phyloP scores from a whole-genome alignment of 2,888 invertebrate species.

The Heliconius aoede region DNA sequence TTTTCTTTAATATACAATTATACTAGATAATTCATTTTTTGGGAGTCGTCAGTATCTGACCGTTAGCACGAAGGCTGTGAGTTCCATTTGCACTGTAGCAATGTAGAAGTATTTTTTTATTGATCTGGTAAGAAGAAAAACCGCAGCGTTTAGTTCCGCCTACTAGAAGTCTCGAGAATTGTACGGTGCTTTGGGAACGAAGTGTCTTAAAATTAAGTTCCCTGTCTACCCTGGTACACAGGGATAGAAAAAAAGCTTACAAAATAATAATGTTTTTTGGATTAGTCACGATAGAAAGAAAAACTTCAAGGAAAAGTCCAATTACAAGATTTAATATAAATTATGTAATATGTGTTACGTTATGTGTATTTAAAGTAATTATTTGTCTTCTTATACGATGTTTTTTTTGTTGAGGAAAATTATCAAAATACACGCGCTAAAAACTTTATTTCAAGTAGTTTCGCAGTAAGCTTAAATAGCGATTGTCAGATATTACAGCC shows the following conservation, averaged over 20 bases:
- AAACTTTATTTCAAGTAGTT: constrained; percentile 11
- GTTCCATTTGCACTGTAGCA: not conserved
- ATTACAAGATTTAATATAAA: no score
- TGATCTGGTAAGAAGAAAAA: no score
- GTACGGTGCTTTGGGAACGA: no score
- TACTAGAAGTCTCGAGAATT: no score
- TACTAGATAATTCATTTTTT: not conserved
- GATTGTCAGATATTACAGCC: constrained; percentile 37
- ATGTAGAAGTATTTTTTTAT: no score
- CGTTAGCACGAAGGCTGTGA: not conserved
- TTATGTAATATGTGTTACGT: no score
- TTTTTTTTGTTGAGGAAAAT: not conserved
- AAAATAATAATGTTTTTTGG: no score
- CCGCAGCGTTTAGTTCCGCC: no score
- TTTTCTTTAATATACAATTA: not conserved
- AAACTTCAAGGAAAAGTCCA: not conserved
- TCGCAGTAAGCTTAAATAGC: constrained; percentile 20
- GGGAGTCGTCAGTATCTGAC: not conserved
- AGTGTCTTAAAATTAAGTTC: no score
- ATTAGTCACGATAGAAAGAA: no score
- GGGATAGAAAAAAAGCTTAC: no score
- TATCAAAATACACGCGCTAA: not conserved
- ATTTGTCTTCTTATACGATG: not conserved
- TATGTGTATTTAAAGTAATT: not conserved
- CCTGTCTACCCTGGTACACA: no score